phyloP scores from a whole-genome alignment of 2,797 vertebrate species.

The Anableps anableps region DNA sequence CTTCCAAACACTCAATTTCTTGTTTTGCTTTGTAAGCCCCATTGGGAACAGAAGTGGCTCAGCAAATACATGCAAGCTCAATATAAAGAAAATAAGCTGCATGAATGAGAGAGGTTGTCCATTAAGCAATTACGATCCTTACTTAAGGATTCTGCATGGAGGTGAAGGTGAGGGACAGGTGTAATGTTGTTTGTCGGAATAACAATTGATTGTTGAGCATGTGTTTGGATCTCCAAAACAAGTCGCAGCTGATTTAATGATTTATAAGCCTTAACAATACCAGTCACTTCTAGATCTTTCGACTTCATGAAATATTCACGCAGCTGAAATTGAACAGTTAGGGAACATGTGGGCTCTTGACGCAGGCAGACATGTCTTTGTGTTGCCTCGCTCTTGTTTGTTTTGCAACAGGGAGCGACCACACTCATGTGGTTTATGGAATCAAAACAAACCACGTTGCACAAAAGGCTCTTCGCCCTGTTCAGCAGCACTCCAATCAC shows the following conservation, averaged over 20 bases:
- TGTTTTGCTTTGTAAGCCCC: constrained; percentile 49
- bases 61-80: constrained; percentile 34
- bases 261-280: constrained; percentile 77
- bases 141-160: constrained; percentile 25
- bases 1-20: constrained; percentile 48
- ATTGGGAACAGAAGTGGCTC: constrained; percentile 31
- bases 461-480: constrained; percentile 30
- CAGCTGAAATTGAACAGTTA: constrained; percentile 79
- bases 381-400: constrained; percentile 49
- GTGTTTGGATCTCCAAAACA: constrained; percentile 31
- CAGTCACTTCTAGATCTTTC: constrained; percentile 76
- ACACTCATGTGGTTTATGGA: constrained; percentile 55
- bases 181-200: constrained; percentile 29
- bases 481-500: constrained; percentile 40
- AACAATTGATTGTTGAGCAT: constrained; percentile 24
- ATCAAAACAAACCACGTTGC: constrained; percentile 57
- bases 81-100: constrained; percentile 34
- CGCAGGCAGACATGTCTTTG: constrained; percentile 43
- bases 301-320: constrained; percentile 78
- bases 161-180: background rate
- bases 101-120: constrained; percentile 20
- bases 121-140: constrained; percentile 7
- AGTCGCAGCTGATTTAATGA: constrained; percentile 61
- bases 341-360: constrained; percentile 41
- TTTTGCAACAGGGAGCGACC: constrained; percentile 44